Conservation (phyloP, 2,888 invertebrate species). For the Oscheius sp. region DNA sequence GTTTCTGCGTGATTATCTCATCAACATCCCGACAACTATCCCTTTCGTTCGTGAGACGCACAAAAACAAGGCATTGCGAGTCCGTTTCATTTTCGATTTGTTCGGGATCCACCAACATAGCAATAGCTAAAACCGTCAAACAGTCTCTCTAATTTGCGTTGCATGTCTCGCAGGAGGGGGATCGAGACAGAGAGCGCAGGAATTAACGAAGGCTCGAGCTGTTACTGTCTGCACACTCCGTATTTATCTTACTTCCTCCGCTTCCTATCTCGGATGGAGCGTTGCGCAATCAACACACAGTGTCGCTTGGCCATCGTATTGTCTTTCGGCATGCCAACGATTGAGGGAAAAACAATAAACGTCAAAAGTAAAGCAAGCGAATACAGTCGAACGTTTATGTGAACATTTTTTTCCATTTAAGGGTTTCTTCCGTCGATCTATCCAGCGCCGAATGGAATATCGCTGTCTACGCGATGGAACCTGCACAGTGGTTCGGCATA, state of each 20-base stretch:
- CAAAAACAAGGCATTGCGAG: constrained; percentile 36
- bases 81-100: constrained; percentile 35
- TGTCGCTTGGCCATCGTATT: constrained; percentile 33
- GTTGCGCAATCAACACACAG: constrained; percentile 39
- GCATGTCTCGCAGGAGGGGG: neutral
- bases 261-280: constrained; percentile 31
- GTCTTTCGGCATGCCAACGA: constrained; percentile 25
- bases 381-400: too few species aligned
- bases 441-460: constrained; percentile 96
- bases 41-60: constrained; percentile 19
- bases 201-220: constrained; percentile 22
- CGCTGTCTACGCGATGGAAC: constrained; percentile 92
- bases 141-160: neutral
- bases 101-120: constrained; percentile 24
- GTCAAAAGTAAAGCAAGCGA: neutral
- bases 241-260: constrained; percentile 22
- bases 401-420: constrained; percentile 73
- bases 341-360: constrained; percentile 1
- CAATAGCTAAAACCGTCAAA: neutral
- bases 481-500: constrained; percentile 90
- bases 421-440: constrained; percentile 95
- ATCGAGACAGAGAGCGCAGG: neutral
- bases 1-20: constrained; percentile 17
- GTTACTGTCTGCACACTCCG: constrained; percentile 28
- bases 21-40: constrained; percentile 36